phyloP scores from a whole-genome alignment of 2,888 invertebrate species.

The Microplitis deprimator region DNA sequence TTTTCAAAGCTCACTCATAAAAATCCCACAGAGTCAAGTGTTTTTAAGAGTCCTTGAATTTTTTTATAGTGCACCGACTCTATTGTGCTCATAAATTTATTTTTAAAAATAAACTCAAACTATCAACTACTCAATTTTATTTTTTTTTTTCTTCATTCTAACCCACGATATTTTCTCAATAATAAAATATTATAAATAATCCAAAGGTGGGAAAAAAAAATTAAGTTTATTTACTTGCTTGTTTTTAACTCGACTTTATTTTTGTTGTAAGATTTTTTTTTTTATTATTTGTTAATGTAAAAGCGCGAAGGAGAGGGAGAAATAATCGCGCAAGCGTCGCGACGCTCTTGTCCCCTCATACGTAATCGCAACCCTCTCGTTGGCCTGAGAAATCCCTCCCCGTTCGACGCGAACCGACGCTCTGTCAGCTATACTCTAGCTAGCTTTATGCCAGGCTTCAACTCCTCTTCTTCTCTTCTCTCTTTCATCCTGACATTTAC shows the following conservation, averaged over 20 bases:
- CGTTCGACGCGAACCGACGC: constrained; percentile 39
- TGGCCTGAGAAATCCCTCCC: constrained; percentile 42
- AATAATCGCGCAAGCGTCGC: constrained; percentile 34
- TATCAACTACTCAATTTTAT: not conserved
- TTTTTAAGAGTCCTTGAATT: constrained; percentile 7
- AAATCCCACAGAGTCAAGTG: constrained; percentile 16
- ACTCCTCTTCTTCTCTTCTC: constrained; percentile 43
- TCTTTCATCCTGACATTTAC: constrained; percentile 47
- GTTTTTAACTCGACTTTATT: not conserved
- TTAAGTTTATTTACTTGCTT: too few relatives aligned
- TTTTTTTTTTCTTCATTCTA: not conserved
- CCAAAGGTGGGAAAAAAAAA: too few relatives aligned
- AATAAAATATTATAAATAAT: too few relatives aligned
- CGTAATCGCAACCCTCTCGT: constrained; percentile 37
- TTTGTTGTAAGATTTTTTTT: constrained; percentile 1
- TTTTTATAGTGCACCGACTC: constrained; percentile 10
- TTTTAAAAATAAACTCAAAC: constrained; percentile 4
- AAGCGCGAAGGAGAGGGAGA: constrained; percentile 24
- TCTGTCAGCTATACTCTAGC: constrained; percentile 23
- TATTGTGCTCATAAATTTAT: constrained; percentile 11
- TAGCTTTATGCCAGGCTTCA: not conserved
- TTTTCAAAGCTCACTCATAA: not conserved
- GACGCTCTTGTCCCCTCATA: constrained; percentile 25
- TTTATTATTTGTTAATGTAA: constrained; percentile 13
- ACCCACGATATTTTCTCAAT: not conserved